Conservation (phyloP, 2,113 vertebrate genomes). For the Phalacrocorax aristotelis region DNA sequence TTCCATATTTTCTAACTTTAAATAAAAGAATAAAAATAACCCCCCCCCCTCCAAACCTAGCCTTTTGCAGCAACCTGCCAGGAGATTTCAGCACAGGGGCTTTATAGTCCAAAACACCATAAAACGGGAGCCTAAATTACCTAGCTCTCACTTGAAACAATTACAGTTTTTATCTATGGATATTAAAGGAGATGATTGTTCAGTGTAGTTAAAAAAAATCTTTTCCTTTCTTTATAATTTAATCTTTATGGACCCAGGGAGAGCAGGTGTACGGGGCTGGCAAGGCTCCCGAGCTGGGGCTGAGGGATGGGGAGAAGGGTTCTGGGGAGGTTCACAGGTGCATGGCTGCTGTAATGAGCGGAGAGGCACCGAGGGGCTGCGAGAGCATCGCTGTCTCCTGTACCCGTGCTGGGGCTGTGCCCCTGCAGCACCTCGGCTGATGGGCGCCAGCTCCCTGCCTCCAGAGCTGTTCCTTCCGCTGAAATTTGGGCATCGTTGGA, state of each 20-base stretch:
- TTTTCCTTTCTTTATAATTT: not conserved
- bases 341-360: fast-evolving
- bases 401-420: not conserved
- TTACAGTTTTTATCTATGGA: constrained; percentile 26
- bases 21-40: not conserved
- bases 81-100: not conserved
- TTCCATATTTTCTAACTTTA: not conserved
- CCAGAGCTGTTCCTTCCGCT: not conserved
- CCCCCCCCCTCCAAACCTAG: not conserved
- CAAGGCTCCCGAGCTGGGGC: fast-evolving
- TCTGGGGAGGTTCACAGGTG: not conserved
- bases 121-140: not conserved
- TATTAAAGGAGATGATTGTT: constrained; percentile 13
- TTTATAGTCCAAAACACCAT: constrained; percentile 33
- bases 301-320: not conserved
- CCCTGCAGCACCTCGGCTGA: not conserved
- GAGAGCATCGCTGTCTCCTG: not conserved
- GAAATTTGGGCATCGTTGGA: not conserved
- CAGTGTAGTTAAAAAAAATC: not conserved
- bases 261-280: too few species aligned
- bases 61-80: not conserved
- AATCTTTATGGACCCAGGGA: not conserved
- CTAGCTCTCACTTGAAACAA: constrained; percentile 21
- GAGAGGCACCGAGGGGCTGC: not conserved
- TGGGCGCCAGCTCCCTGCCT: not conserved